Base-by-base conservation (phyloP, 2,113 vertebrate genomes). In the Cisticola juncidis region DNA sequence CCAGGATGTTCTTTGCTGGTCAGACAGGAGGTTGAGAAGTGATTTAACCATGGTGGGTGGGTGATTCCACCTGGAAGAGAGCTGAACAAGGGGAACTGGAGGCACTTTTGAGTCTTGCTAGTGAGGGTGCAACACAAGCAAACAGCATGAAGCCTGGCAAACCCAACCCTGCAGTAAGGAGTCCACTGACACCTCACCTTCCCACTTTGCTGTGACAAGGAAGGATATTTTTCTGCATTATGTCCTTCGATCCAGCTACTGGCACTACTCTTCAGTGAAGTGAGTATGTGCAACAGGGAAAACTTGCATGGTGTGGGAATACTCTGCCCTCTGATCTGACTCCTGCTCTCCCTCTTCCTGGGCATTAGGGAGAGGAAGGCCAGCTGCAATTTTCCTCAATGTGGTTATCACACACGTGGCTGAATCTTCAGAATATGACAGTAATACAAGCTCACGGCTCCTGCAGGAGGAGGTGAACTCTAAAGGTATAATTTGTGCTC, bases 391-490 rank as follows among this genome's bases (percentile, higher is more conserved):
- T 56, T 56, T 61, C 25, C 45, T 77, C 48, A 22, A 5, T 20
- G 19, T 57, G 7, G 19, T 35, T 82, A 48, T 50, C n/a, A 38
- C 6, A 12, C 56, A 38, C 0, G 0, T 35, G 25, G 23, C 5
- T 66, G 47, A 47, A 13, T 54, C 42, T 73, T 62, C 23, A 20
- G 26, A 77, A 70, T 29, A 28, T 9, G 12, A 57, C 14, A 56
- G 15, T 22, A 86, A 58, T n/a, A 47, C 18, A 62, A 78, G 22
- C 13, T 73, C 1, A 1, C 3, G 1, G 24, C 25, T 90, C 16
- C 24, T 86, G 26, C 50, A 86, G 33, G 17, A 68, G 7, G 15
- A 72, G 28, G 17, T 35, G 8, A 21, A 77, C 83, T 58, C 16
- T 66, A 44, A 69, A 8, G 14, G 15, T 15, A 1, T 33, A 58